Evolutionary conservation across 2,888 invertebrate genomes (phyloP).

Genomic region (Alcis repandata): DNA sequence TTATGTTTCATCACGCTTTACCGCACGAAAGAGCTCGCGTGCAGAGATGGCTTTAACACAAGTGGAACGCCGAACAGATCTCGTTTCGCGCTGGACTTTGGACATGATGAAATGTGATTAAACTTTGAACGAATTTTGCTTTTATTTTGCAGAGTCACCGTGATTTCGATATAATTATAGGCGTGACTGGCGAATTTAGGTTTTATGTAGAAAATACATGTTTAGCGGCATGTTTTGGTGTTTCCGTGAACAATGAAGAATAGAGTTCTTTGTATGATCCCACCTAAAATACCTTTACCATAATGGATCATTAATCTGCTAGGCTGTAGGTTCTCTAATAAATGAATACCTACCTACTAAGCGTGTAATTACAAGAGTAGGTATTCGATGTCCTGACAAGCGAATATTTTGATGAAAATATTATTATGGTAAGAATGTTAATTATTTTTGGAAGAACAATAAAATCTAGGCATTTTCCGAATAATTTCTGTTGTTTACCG

Average conservation of each 20-base stretch:
- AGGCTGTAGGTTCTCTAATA: too few species aligned
- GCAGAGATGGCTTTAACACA: background rate
- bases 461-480: too few species aligned
- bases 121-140: slow-evolving; percentile 12
- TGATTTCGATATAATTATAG: slow-evolving; percentile 9
- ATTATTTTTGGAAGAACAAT: too few species aligned
- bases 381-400: too few species aligned
- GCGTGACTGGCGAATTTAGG: background rate
- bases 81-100: slow-evolving; percentile 22
- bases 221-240: background rate
- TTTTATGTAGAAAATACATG: background rate
- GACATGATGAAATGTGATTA: slow-evolving; percentile 6
- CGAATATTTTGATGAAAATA: too few species aligned
- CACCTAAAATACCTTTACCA: background rate
- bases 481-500: too few species aligned
- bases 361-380: too few species aligned
- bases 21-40: slow-evolving; percentile 7
- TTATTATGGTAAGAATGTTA: too few species aligned
- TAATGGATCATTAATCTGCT: too few species aligned
- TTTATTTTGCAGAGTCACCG: slow-evolving; percentile 1
- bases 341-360: too few species aligned
- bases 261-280: background rate
- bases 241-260: background rate
- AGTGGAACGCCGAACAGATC: slow-evolving; percentile 1
- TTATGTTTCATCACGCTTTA: background rate